Base-by-base conservation (phyloP, 2,888 invertebrate genomes). In the Zeuzera pyrina region DNA sequence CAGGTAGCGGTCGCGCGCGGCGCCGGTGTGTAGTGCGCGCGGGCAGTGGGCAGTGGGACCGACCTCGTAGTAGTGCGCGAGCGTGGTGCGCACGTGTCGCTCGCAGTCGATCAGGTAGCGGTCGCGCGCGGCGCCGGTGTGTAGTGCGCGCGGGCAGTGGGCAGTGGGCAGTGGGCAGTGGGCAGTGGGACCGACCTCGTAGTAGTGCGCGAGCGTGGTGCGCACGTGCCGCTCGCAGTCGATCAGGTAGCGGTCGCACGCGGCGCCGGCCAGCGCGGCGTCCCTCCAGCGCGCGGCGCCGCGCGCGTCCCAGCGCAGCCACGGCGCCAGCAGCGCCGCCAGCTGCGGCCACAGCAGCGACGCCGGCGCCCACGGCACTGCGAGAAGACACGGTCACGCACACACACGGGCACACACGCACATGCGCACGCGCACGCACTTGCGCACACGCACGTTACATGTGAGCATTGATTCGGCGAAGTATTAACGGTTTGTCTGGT, bases 351-450 rank as follows among this genome's bases (percentile, higher is more conserved):
- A 88, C 51, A 88, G 86, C 36, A 90, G 68, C 37, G 88, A 88
- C 5, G 89, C 89, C 2, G 90, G 90, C 15, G 90, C 89, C 89
- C 90, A 89, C 2, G 86, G 85, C 23, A 89, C 90, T 90, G 51
- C 35, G 40, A 47, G 26, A 26, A 32, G 28, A 4, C n/a, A n/a
- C n/a, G n/a, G n/a, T n/a, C n/a, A n/a, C n/a, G n/a, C n/a, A n/a
- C n/a, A n/a, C n/a, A n/a, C n/a, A n/a, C n/a, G n/a, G n/a, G n/a
- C n/a, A n/a, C n/a, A n/a, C n/a, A n/a, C n/a, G n/a, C n/a, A n/a
- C n/a, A n/a, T n/a, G n/a, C n/a, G n/a, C n/a, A n/a, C n/a, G n/a
- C n/a, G n/a, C n/a, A n/a, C n/a, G n/a, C n/a, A n/a, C n/a, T n/a
- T n/a, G n/a, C n/a, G n/a, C n/a, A n/a, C n/a, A n/a, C n/a, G n/a